phyloP scores from a whole-genome alignment of 1,140 invertebrate genomes.

The Tetramorium parvispinum region DNA sequence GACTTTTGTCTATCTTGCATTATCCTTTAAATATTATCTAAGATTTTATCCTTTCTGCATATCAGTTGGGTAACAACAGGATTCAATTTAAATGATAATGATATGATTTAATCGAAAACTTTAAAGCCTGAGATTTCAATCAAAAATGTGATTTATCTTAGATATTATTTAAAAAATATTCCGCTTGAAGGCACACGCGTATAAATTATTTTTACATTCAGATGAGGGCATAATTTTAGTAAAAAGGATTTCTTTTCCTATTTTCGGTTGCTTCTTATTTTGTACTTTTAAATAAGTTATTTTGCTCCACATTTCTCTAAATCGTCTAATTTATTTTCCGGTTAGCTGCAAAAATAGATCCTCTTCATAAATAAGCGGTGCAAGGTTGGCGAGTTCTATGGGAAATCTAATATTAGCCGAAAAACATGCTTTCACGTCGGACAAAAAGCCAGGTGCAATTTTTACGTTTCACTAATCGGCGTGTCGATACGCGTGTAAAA shows the following conservation, averaged over 20 bases:
- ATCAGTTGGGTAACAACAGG: background rate
- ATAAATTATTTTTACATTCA: background rate
- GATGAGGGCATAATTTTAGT: background rate
- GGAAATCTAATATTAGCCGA: background rate
- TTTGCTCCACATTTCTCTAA: background rate
- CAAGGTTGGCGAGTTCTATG: background rate
- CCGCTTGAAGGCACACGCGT: background rate
- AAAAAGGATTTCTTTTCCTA: background rate
- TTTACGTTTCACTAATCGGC: conserved; percentile 27
- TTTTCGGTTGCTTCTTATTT: background rate
- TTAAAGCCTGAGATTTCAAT: background rate
- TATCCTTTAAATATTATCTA: conserved; percentile 15
- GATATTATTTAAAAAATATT: background rate
- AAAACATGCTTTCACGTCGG: conserved; percentile 48
- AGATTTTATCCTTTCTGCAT: background rate
- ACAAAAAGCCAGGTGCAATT: conserved; percentile 16
- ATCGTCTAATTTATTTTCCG: background rate
- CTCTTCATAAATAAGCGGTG: background rate
- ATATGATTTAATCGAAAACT: background rate
- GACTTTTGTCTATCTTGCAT: background rate
- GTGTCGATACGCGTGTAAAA: background rate
- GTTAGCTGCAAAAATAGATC: background rate
- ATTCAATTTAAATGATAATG: background rate
- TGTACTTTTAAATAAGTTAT: background rate
- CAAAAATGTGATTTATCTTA: background rate